phyloP scores from a whole-genome alignment of 2,797 vertebrate species.

The Podargus strigoides region DNA sequence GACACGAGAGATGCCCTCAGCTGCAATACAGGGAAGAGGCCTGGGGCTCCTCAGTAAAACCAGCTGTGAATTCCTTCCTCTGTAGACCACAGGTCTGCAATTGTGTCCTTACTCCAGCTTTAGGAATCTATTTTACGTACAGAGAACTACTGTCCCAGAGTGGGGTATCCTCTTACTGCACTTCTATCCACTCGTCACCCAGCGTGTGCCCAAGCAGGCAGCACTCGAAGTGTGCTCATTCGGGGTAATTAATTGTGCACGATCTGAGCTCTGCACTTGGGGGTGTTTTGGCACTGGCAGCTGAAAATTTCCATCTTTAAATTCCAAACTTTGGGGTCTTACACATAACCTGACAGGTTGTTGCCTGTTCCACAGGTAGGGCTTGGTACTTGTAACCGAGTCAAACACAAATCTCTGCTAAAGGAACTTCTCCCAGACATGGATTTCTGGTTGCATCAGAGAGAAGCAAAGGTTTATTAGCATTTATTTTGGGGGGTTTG shows the following conservation, averaged over 20 bases:
- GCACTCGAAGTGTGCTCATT: not conserved
- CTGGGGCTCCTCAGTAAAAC: not conserved
- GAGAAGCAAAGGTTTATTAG: conserved; percentile 60
- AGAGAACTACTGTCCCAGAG: not conserved
- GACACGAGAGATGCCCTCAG: not conserved
- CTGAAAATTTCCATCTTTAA: not conserved
- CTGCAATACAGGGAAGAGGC: not conserved
- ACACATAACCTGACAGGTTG: not conserved
- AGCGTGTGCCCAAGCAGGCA: too few relatives aligned
- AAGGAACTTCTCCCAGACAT: not conserved
- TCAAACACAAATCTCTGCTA: not conserved
- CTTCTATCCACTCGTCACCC: not conserved
- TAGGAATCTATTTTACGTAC: not conserved
- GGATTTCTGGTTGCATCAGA: conserved; percentile 10
- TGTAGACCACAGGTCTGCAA: accelerated
- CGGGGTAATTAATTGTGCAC: not conserved
- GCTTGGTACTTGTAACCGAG: not conserved
- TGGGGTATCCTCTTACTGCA: not conserved
- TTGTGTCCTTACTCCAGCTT: not conserved
- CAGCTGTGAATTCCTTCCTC: not conserved
- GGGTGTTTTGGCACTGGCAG: not conserved
- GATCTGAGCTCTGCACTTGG: not conserved
- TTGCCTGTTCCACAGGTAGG: not conserved
- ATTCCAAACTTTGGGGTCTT: not conserved
- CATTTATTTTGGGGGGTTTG: not conserved